phyloP scores from a whole-genome alignment of 2,888 invertebrate species.

The Oxyscelio sp. region DNA sequence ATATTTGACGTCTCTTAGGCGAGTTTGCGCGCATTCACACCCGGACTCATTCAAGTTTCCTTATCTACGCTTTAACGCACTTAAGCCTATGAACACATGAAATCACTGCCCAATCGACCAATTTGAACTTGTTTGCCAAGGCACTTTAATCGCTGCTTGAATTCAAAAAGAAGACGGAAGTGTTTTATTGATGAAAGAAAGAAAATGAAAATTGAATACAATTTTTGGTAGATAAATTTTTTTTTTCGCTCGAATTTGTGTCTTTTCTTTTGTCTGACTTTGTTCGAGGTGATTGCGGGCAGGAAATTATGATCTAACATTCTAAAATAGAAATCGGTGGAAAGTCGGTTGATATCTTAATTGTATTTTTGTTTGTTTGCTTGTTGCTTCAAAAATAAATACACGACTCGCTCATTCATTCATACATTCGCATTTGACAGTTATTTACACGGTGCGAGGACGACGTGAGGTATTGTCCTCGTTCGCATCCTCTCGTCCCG shows the following conservation, averaged over 20 bases:
- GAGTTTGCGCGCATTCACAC: slow-evolving; percentile 79
- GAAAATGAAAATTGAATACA: slow-evolving; percentile 21
- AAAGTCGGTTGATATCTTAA: slow-evolving; percentile 88
- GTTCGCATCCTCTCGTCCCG: slow-evolving; percentile 40
- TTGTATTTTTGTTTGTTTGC: slow-evolving; percentile 78
- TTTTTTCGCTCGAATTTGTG: too few relatives aligned
- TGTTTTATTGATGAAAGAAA: slow-evolving; percentile 35
- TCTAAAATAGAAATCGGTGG: slow-evolving; percentile 88
- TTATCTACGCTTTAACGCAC: slow-evolving; percentile 80
- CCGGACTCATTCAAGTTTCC: slow-evolving; percentile 41
- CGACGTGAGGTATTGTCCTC: slow-evolving; percentile 45
- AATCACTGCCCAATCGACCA: slow-evolving; percentile 88
- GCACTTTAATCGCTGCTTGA: slow-evolving; percentile 82
- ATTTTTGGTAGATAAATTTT: slow-evolving; percentile 24
- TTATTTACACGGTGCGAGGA: slow-evolving; percentile 81
- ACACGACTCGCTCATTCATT: slow-evolving; percentile 83
- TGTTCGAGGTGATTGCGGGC: slow-evolving; percentile 86
- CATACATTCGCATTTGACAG: slow-evolving; percentile 80
- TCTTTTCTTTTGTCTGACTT: too few relatives aligned
- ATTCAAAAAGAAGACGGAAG: slow-evolving; percentile 56
- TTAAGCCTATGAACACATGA: slow-evolving; percentile 89
- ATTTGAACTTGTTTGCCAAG: slow-evolving; percentile 87
- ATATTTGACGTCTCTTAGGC: slow-evolving; percentile 77
- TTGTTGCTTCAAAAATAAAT: slow-evolving; percentile 85
- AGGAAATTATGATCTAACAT: slow-evolving; percentile 85